These are phyloP conservation scores for Eretmochelys imbricata DNA, from an alignment of 2,113 vertebrate genomes.

Conservation along the genomic window DNA sequence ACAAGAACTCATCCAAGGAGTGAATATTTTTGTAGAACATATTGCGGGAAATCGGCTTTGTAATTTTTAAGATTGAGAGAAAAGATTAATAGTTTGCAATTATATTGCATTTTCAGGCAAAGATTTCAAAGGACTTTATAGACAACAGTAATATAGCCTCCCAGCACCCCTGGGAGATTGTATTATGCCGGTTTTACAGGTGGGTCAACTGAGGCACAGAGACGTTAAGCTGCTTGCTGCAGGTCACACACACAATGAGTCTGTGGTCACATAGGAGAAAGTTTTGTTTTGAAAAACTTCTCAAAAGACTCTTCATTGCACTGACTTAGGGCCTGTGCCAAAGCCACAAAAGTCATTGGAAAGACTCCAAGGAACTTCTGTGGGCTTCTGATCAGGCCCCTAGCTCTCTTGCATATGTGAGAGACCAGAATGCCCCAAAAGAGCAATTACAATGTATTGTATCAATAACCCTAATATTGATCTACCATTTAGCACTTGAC, in stretches of 20 bases:
- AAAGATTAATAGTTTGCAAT: neutral
- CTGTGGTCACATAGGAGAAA: rapidly evolving
- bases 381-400: rapidly evolving
- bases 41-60: neutral
- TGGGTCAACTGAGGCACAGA: neutral
- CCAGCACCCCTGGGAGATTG: neutral
- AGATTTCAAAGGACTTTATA: neutral
- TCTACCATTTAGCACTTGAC: slow-evolving; percentile 50
- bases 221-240: neutral
- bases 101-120: neutral
- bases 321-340: neutral
- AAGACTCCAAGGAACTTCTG: neutral
- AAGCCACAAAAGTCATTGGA: neutral
- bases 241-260: rapidly evolving
- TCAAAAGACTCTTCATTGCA: neutral
- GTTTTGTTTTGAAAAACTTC: rapidly evolving
- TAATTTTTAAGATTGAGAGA: neutral
- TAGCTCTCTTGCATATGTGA: neutral
- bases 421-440: slow-evolving; percentile 20
- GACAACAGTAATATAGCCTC: neutral
- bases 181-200: neutral
- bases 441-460: slow-evolving; percentile 32
- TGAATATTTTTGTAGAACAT: neutral
- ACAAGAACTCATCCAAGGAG: neutral
- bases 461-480: slow-evolving; percentile 35